These are phyloP conservation scores for Xylophagus ater DNA, from an alignment of 2,888 invertebrate species.

Conservation along the genomic window DNA sequence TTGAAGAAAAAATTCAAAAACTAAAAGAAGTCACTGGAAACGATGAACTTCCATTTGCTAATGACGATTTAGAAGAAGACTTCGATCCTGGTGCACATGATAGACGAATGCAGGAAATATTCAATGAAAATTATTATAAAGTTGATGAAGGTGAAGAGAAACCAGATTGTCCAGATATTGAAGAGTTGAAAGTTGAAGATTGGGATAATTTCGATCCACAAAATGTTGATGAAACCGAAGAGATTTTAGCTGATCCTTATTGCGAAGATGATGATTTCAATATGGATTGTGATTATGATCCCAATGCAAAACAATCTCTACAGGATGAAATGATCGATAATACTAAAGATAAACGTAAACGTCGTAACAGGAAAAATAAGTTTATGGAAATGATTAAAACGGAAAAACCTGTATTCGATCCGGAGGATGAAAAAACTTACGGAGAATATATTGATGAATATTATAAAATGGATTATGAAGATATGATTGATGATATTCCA, in stretches of 20 bases:
- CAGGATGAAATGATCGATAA: slow-evolving; percentile 48
- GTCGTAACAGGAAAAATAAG: slow-evolving; percentile 57
- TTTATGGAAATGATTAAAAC: slow-evolving; percentile 60
- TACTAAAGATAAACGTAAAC: slow-evolving; percentile 47
- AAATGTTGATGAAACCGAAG: slow-evolving; percentile 45
- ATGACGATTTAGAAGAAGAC: slow-evolving; percentile 76
- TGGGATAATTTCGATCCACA: slow-evolving; percentile 43
- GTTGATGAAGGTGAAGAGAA: slow-evolving; percentile 59
- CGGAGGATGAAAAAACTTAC: slow-evolving; percentile 60
- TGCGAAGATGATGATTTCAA: slow-evolving; percentile 76
- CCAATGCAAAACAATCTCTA: slow-evolving; percentile 42
- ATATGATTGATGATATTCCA: slow-evolving; percentile 82
- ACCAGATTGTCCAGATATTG: slow-evolving; percentile 76
- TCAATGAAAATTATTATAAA: slow-evolving; percentile 78
- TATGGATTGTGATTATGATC: slow-evolving; percentile 84
- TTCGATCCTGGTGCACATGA: slow-evolving; percentile 88
- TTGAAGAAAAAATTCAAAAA: slow-evolving; percentile 75
- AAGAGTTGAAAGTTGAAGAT: slow-evolving; percentile 39
- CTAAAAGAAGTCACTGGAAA: slow-evolving; percentile 83
- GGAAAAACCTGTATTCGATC: slow-evolving; percentile 78
- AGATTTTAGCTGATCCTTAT: slow-evolving; percentile 46
- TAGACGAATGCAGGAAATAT: slow-evolving; percentile 71
- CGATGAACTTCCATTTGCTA: slow-evolving; percentile 44
- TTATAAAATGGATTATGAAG: slow-evolving; percentile 90
- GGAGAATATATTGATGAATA: slow-evolving; percentile 89